These are phyloP conservation scores for Eidolon helvum DNA, from an alignment of 2,113 vertebrate genomes.

Conservation along the genomic window DNA sequence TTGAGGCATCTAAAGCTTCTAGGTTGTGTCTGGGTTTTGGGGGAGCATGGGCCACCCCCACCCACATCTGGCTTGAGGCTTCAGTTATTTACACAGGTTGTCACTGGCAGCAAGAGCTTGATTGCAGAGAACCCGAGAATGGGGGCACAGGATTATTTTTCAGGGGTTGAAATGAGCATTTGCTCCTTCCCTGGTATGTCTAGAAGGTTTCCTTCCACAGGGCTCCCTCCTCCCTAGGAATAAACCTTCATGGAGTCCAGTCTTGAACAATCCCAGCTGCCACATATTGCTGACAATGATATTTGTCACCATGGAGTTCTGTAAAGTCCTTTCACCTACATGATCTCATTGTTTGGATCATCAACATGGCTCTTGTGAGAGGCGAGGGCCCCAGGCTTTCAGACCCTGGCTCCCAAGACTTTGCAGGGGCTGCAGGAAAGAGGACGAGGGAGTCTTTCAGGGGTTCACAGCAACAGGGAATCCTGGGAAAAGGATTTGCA, in stretches of 20 bases:
- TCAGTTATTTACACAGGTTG: background rate
- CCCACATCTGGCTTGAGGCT: background rate
- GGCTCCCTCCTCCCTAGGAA: background rate
- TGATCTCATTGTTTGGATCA: background rate
- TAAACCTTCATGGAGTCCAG: background rate
- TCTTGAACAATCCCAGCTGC: background rate
- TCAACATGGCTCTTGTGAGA: background rate
- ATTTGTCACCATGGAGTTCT: background rate
- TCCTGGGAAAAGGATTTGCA: background rate
- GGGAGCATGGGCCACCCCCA: background rate
- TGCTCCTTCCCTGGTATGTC: background rate
- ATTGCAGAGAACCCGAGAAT: background rate
- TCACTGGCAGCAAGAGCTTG: background rate
- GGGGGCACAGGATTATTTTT: background rate
- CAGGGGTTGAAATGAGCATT: no score
- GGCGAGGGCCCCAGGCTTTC: background rate
- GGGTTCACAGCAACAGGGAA: background rate
- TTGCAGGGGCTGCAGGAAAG: background rate
- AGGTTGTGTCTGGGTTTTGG: background rate
- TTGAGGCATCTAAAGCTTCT: background rate
- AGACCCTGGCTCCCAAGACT: background rate
- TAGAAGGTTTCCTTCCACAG: background rate
- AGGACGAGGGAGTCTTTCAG: background rate
- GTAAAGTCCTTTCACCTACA: background rate
- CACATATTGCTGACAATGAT: fast-evolving